Evolutionary conservation across 2,797 vertebrate species (phyloP).

Genomic region (Podarcis lilfordi): DNA sequence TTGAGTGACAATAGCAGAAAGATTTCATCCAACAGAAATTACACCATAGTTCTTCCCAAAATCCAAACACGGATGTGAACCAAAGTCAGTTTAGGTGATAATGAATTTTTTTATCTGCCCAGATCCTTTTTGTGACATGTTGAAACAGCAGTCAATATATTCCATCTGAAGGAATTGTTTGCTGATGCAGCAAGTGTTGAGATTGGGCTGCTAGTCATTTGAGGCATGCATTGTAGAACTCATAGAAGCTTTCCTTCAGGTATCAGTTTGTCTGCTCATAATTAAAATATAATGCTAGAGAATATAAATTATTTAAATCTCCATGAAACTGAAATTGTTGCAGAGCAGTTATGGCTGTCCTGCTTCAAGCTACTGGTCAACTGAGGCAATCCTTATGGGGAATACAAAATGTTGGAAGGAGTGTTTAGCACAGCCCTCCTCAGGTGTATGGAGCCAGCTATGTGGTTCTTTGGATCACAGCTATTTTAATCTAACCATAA

Average conservation of each 20-base stretch:
- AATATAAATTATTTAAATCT: slow-evolving; percentile 1
- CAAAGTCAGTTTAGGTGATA: neutral
- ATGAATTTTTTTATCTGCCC: neutral
- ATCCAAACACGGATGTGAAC: neutral
- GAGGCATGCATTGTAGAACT: neutral
- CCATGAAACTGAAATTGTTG: neutral
- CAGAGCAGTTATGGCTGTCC: neutral
- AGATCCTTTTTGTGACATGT: slow-evolving; percentile 16
- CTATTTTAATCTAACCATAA: neutral
- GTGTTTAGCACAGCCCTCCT: neutral
- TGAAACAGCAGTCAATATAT: slow-evolving; percentile 1
- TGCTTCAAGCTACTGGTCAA: neutral
- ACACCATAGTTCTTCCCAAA: neutral
- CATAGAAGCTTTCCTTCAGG: neutral
- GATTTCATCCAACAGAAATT: neutral
- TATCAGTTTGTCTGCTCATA: neutral
- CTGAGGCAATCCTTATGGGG: neutral
- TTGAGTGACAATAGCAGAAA: neutral
- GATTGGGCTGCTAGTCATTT: neutral
- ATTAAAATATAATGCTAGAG: neutral
- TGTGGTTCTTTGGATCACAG: neutral
- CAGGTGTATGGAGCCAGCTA: neutral
- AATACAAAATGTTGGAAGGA: neutral
- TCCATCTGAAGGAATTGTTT: neutral
- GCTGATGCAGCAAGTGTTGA: neutral